Base-by-base conservation (phyloP, 2,888 invertebrate genomes). In the Ophion obscuratus region DNA sequence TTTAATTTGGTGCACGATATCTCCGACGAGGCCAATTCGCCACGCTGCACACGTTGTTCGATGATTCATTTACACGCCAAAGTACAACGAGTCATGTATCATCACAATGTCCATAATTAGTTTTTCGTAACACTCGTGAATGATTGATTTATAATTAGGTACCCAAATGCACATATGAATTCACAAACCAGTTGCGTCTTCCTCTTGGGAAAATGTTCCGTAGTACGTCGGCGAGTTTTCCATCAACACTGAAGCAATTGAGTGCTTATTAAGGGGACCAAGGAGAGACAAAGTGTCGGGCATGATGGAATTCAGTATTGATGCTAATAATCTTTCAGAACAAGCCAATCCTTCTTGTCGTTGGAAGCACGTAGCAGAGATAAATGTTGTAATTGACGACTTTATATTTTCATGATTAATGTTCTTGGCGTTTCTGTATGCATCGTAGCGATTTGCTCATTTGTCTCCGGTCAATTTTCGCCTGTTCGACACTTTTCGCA, bases 181-280 rank as follows among this genome's bases (percentile, higher is more conserved):
- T 87, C 87, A 87, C 88, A 73, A 71, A 20, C 31, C 24, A 70
- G 10, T 10, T 47, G 47, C 3, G 3, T 47, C 14, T 47, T 0
- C 2, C 47, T 57, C 53, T 61, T 67, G 74, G 6, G 80, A 68
- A 85, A 88, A 88, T 59, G 88, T 88, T 79, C 77, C 83, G 82
- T 88, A 88, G 80, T 57, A 74, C 81, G 76, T 86, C 64, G 82
- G 70, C 3, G 70, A 24, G 59, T 67, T 59, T 64, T 85, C 59
- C 71, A 27, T 47, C 27, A 64, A 73, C 74, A 73, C 87, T 85
- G 80, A 82, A 85, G 83, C 61, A 80, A 68, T 61, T 59, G 24
- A 44, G 57, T 76, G 31, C 57, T 20, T 6, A 17, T 82, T 70
- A 14, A 47, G 47, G 11, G 14, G 47, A 47, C 47, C 14, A 11